phyloP scores from a whole-genome alignment of 1,140 invertebrate species.

The Hypsibius dujardini region DNA sequence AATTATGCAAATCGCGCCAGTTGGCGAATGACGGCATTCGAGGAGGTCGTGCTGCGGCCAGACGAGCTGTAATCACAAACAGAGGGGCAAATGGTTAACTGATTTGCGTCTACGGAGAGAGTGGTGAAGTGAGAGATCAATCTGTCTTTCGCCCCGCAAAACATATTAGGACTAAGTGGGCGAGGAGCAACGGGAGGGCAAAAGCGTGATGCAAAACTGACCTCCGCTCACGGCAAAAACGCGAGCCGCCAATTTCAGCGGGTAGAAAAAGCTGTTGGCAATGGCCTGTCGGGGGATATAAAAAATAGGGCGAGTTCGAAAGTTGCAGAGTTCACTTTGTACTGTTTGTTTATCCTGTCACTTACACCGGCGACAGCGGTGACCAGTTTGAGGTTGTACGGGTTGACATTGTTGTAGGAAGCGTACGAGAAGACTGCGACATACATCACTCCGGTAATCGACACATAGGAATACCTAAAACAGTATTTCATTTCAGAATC shows the following conservation, averaged over 20 bases:
- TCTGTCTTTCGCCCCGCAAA: no score
- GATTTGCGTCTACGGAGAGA: background rate
- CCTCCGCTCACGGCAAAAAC: background rate
- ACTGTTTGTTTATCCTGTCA: constrained; percentile 1
- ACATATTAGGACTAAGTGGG: no score
- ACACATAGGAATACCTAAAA: background rate
- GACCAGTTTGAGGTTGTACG: background rate
- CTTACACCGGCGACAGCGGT: constrained; percentile 1
- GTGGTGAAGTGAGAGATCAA: background rate
- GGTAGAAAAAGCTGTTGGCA: constrained; percentile 14
- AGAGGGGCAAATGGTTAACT: background rate
- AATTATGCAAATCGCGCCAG: constrained; percentile 4
- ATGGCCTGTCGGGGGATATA: background rate
- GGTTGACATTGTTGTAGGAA: background rate
- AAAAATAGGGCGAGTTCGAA: background rate
- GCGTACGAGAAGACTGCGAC: constrained; percentile 2
- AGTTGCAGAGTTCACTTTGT: background rate
- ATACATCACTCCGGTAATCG: background rate
- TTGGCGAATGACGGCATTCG: background rate
- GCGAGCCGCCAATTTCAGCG: background rate
- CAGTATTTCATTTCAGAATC: background rate
- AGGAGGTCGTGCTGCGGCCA: constrained; percentile 8
- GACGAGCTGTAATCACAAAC: constrained; percentile 1
- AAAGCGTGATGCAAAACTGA: no score
- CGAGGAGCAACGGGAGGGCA: no score